Conservation (phyloP, 2,113 vertebrate genomes). For the Triplophysa siluroides region DNA sequence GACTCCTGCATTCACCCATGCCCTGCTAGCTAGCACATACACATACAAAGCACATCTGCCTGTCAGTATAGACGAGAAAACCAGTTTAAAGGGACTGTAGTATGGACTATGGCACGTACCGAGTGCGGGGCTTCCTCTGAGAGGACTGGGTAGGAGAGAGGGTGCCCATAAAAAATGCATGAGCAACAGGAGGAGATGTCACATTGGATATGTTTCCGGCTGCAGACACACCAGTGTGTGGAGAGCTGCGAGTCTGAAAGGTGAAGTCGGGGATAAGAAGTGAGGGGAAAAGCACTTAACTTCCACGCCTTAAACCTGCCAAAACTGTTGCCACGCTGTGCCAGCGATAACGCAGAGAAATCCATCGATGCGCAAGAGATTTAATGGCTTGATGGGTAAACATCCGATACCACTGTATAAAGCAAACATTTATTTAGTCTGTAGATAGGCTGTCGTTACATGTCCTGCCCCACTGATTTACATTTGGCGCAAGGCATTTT, state of each 20-base stretch:
- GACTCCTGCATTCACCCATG: neutral
- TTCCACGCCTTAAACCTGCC: neutral
- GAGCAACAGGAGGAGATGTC: slow-evolving; percentile 75
- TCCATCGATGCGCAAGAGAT: slow-evolving; percentile 14
- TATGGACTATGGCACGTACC: slow-evolving; percentile 20
- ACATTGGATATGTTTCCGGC: slow-evolving; percentile 71
- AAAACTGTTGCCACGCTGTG: slow-evolving; percentile 1
- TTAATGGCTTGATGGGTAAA: slow-evolving; percentile 18
- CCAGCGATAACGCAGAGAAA: slow-evolving; percentile 22
- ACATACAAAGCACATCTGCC: neutral
- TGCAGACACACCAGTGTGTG: slow-evolving; percentile 64
- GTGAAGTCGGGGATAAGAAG: slow-evolving; percentile 40
- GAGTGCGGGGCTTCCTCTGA: slow-evolving; percentile 47
- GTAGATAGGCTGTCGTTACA: slow-evolving; percentile 18
- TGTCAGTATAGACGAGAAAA: slow-evolving; percentile 24
- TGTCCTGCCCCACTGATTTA: neutral
- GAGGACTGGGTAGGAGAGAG: slow-evolving; percentile 58
- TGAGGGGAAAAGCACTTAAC: slow-evolving; percentile 24
- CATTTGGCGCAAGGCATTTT: neutral
- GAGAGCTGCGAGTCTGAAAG: slow-evolving; percentile 60
- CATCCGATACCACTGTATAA: neutral
- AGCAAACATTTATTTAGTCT: neutral
- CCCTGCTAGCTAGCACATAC: neutral
- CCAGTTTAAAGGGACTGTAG: neutral
- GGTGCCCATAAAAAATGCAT: slow-evolving; percentile 76